Percentiles rank a stretch among this genome's conserved stretches.
Conservation (phyloP, 2,113 vertebrate species). For the Romanogobio albipinnatus region DNA sequence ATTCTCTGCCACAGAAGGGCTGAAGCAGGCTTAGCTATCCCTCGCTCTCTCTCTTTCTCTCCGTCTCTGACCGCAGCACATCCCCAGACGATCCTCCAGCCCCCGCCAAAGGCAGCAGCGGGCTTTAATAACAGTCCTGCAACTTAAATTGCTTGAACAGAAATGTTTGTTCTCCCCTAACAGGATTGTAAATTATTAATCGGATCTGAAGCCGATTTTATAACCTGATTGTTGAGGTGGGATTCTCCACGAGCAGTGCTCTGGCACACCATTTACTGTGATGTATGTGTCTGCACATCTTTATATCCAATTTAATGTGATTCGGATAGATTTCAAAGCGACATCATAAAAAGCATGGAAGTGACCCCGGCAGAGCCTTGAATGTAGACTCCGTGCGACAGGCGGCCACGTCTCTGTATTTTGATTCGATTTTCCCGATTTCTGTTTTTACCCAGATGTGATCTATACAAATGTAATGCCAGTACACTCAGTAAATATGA, state of each 20-base stretch:
- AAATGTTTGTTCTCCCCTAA: constrained; percentile 84
- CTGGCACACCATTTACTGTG: constrained; percentile 76
- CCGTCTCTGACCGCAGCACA: constrained; percentile 13
- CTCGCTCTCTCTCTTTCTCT: constrained; percentile 61
- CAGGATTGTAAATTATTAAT: constrained; percentile 85
- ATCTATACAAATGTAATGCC: constrained; percentile 79
- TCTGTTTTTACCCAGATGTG: constrained; percentile 67
- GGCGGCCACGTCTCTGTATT: constrained; percentile 63
- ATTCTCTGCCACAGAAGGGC: constrained; percentile 69
- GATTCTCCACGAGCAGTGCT: constrained; percentile 75
- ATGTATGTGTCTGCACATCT: constrained; percentile 84
- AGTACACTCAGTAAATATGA: constrained; percentile 81
- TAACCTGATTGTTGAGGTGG: constrained; percentile 82
- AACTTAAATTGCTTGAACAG: constrained; percentile 78
- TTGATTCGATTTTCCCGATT: constrained; percentile 75
- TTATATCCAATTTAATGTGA: constrained; percentile 80
- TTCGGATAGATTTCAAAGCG: constrained; percentile 81
- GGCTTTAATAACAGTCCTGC: constrained; percentile 72
- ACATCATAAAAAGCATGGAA: constrained; percentile 79
- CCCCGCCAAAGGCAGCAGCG: constrained; percentile 48
- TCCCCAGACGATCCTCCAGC: constrained; percentile 52
- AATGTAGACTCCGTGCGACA: constrained; percentile 59
- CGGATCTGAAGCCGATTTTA: constrained; percentile 76
- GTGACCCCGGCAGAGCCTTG: constrained; percentile 66
- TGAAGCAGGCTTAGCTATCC: constrained; percentile 59